phyloP scores from a whole-genome alignment of 1,140 invertebrate species.

The Bombus polaris region DNA sequence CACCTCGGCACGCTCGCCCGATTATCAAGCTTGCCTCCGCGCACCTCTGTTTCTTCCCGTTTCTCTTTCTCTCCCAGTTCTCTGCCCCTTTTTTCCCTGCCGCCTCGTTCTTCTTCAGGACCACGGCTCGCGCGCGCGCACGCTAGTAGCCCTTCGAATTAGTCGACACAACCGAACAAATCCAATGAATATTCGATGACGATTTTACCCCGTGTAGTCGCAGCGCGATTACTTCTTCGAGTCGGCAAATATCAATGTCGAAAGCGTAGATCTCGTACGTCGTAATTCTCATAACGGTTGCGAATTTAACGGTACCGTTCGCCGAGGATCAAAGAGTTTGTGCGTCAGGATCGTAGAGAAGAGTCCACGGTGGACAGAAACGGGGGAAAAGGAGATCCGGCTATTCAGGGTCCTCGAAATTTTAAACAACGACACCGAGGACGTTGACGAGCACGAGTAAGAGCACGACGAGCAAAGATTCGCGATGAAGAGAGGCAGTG shows the following conservation, averaged over 20 bases:
- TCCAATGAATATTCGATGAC: conserved; percentile 36
- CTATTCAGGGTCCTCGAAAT: conserved; percentile 33
- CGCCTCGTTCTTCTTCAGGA: background rate
- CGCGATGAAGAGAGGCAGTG: conserved; percentile 42
- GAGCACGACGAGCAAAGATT: conserved; percentile 31
- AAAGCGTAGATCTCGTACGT: background rate
- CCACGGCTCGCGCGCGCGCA: no score
- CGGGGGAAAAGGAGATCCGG: background rate
- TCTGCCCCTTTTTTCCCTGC: background rate
- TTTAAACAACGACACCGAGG: conserved; percentile 44
- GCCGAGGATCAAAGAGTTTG: background rate
- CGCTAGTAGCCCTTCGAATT: conserved; percentile 13
- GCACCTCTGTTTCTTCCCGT: background rate
- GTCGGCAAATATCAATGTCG: background rate
- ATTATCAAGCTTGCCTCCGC: conserved; percentile 66
- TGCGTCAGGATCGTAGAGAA: background rate
- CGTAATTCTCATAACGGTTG: background rate
- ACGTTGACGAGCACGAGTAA: conserved; percentile 16
- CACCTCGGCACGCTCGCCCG: conserved; percentile 68
- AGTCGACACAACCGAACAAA: background rate
- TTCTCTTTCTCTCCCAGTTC: conserved; percentile 2
- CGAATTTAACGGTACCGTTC: conserved; percentile 10
- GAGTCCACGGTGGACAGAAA: background rate
- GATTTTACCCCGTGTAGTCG: background rate
- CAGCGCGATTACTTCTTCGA: background rate